These are phyloP conservation scores for Sebastes aleutianus DNA, from an alignment of 2,797 vertebrate genomes.

Conservation along the genomic window DNA sequence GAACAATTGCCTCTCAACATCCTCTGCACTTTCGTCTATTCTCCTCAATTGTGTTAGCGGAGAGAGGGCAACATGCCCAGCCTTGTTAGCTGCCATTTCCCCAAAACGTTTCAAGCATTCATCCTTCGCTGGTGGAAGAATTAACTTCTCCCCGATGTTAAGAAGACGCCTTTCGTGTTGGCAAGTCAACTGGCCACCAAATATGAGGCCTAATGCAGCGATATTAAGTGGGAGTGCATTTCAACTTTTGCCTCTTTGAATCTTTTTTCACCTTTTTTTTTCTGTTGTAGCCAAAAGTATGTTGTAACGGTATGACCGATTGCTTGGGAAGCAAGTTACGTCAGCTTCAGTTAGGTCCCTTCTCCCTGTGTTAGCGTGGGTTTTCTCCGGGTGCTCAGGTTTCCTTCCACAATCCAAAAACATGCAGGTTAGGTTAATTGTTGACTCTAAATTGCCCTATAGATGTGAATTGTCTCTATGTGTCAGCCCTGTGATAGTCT, in stretches of 20 bases:
- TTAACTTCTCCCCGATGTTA: constrained; percentile 1
- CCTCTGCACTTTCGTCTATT: constrained; percentile 47
- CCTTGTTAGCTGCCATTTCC: constrained; percentile 34
- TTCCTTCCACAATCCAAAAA: no score
- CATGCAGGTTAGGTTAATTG: no score
- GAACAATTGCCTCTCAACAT: constrained; percentile 51
- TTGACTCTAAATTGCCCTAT: no score
- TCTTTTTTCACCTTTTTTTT: neutral
- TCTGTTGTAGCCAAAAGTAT: no score
- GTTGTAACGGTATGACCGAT: no score
- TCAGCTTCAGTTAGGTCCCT: no score
- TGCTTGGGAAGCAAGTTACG: no score
- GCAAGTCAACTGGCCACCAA: neutral
- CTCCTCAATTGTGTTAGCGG: constrained; percentile 31
- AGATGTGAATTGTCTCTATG: no score
- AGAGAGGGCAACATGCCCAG: constrained; percentile 48
- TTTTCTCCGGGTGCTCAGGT: no score
- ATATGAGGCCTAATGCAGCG: neutral
- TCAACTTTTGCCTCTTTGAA: neutral
- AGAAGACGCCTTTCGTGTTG: constrained; percentile 4
- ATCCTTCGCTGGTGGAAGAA: constrained; percentile 15
- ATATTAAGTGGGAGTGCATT: neutral
- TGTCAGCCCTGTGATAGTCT: no score
- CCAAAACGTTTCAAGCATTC: constrained; percentile 24
- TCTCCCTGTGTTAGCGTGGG: no score